These are phyloP conservation scores for Dryobotodes eremita DNA, from an alignment of 2,888 invertebrate species.

Conservation along the genomic window DNA sequence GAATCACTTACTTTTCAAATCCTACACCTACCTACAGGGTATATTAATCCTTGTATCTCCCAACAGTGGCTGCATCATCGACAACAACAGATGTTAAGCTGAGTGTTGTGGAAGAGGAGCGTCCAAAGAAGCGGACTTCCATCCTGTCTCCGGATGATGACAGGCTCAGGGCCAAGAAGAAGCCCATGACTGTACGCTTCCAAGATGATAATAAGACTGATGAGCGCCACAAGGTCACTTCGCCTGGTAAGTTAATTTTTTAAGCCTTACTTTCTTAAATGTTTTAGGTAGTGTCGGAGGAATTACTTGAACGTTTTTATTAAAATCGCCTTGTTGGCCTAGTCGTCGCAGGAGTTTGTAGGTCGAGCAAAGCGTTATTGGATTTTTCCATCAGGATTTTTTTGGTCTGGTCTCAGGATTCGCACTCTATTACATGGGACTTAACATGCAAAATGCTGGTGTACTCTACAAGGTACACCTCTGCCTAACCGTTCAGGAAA, in stretches of 20 bases:
- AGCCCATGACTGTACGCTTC: conserved; percentile 88
- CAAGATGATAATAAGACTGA: conserved; percentile 86
- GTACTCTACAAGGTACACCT: no score
- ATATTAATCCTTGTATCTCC: not conserved
- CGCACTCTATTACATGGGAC: no score
- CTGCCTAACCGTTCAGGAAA: no score
- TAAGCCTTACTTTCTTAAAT: not conserved
- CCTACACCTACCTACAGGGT: not conserved
- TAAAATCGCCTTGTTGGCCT: not conserved
- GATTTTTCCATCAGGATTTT: no score
- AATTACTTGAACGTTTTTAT: not conserved
- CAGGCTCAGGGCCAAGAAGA: conserved; percentile 85
- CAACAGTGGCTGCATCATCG: conserved; percentile 65
- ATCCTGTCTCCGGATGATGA: conserved; percentile 88
- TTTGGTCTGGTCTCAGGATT: no score
- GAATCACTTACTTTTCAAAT: not conserved
- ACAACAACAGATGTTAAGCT: conserved; percentile 78
- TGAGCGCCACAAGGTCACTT: conserved; percentile 82
- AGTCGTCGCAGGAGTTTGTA: no score
- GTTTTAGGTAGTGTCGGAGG: not conserved
- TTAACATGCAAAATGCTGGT: no score
- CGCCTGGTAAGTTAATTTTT: conserved; percentile 81
- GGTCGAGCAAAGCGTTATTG: no score
- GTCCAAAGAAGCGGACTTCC: conserved; percentile 85
- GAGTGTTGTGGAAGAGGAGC: conserved; percentile 82